Conservation (phyloP, 2,797 vertebrate genomes). For the Bovichtus diacanthus region DNA sequence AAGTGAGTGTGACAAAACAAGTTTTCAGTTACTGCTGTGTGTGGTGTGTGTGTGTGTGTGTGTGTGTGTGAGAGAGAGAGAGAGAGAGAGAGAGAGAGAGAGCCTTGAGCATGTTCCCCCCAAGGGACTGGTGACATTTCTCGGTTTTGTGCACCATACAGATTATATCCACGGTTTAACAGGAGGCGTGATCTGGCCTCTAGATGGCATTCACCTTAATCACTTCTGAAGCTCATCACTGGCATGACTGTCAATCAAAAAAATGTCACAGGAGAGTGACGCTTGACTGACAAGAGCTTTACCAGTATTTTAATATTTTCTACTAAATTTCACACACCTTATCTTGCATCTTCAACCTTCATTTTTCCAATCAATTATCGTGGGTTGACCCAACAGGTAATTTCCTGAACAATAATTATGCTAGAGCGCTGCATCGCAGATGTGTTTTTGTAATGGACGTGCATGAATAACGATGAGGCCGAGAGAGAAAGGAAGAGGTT, state of each 20-base stretch:
- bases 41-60: conserved; percentile 9
- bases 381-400: conserved; percentile 20
- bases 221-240: conserved; percentile 65
- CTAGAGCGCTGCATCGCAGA: conserved; percentile 1
- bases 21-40: conserved; percentile 24
- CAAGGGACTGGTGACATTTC: conserved; percentile 75
- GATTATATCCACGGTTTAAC: conserved; percentile 68
- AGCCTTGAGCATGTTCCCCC: conserved; percentile 65
- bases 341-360: neutral
- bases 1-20: conserved; percentile 49
- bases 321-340: neutral
- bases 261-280: conserved; percentile 27
- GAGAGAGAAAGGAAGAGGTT: conserved; percentile 47
- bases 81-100: neutral
- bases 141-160: conserved; percentile 51
- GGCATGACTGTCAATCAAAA: conserved; percentile 35
- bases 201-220: conserved; percentile 74
- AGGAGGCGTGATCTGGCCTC: conserved; percentile 61
- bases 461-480: conserved; percentile 53
- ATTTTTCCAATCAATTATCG: neutral
- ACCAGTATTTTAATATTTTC: neutral
- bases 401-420: conserved; percentile 20
- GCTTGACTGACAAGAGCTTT: conserved; percentile 14
- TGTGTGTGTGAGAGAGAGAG: conserved; percentile 11
- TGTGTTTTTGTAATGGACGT: conserved; percentile 37